Evolutionary conservation across 1,140 invertebrate genomes (phyloP).

Genomic region (Homalodisca vitripennis): DNA sequence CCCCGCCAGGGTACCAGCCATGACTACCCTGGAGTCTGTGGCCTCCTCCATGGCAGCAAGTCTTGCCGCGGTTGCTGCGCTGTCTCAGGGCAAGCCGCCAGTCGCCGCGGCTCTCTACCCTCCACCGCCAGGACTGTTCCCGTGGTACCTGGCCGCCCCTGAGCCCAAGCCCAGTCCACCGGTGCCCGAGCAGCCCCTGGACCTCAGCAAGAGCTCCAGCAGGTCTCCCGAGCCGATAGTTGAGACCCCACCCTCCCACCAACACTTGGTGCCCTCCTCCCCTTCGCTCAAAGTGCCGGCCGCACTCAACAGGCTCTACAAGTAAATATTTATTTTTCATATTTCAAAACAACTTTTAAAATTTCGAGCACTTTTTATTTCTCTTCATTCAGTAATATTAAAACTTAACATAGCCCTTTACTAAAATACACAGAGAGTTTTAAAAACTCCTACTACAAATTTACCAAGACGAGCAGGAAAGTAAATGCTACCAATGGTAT

Average conservation of each 20-base stretch:
- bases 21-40: conserved; percentile 51
- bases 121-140: conserved; percentile 15
- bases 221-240: conserved; percentile 49
- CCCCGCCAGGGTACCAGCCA: conserved; percentile 36
- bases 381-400: no score
- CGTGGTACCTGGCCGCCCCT: conserved; percentile 38
- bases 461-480: no score
- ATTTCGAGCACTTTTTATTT: no score
- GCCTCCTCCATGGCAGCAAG: conserved; percentile 51
- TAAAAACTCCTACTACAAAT: no score
- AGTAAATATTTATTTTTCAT: no score
- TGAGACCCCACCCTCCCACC: conserved; percentile 26
- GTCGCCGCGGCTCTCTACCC: conserved; percentile 51
- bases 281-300: conserved; percentile 38
- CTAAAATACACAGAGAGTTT: no score
- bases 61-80: conserved; percentile 60
- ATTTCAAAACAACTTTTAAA: no score
- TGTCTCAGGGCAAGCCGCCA: conserved; percentile 52
- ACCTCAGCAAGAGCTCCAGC: conserved; percentile 62
- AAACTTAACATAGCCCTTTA: no score
- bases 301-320: conserved; percentile 52
- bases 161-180: conserved; percentile 53
- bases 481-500: no score
- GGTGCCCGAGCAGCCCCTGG: conserved; percentile 68
- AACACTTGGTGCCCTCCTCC: conserved; percentile 25